phyloP scores from a whole-genome alignment of 2,888 invertebrate species.

The Apoda limacodes region DNA sequence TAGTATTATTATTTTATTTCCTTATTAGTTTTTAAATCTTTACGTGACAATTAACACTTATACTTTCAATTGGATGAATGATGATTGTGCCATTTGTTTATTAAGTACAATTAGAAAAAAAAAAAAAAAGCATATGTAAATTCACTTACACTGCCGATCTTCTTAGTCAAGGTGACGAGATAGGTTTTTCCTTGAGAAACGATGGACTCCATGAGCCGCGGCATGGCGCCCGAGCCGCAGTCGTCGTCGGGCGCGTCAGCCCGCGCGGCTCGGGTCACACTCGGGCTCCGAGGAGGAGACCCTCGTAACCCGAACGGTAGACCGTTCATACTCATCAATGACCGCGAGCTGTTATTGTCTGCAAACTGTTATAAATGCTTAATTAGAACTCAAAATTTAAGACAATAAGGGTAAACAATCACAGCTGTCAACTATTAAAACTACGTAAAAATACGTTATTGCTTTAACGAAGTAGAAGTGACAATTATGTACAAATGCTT shows the following conservation, averaged over 20 bases:
- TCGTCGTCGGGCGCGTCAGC: conserved; percentile 30
- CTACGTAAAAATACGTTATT: too few species aligned
- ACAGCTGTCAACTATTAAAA: too few species aligned
- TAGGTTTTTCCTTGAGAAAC: conserved; percentile 55
- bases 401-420: too few species aligned
- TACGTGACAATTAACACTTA: too few species aligned
- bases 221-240: conserved; percentile 30
- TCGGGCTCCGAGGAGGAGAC: conserved; percentile 22
- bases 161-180: conserved; percentile 51
- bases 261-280: conserved; percentile 12
- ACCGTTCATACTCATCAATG: conserved; percentile 32
- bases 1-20: too few species aligned
- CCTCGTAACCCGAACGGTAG: conserved; percentile 35
- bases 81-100: too few species aligned
- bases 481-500: too few species aligned
- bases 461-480: too few species aligned
- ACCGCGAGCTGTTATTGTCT: conserved; percentile 47
- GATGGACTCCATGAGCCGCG: conserved; percentile 56
- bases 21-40: too few species aligned
- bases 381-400: too few species aligned
- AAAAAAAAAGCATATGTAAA: background rate
- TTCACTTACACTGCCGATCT: conserved; percentile 52
- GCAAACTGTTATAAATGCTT: conserved; percentile 32
- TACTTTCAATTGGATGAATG: too few species aligned
- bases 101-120: background rate